Percentiles rank a stretch among this genome's conserved stretches.
Conservation (phyloP, 2,797 vertebrate species). For the Myripristis murdjan region DNA sequence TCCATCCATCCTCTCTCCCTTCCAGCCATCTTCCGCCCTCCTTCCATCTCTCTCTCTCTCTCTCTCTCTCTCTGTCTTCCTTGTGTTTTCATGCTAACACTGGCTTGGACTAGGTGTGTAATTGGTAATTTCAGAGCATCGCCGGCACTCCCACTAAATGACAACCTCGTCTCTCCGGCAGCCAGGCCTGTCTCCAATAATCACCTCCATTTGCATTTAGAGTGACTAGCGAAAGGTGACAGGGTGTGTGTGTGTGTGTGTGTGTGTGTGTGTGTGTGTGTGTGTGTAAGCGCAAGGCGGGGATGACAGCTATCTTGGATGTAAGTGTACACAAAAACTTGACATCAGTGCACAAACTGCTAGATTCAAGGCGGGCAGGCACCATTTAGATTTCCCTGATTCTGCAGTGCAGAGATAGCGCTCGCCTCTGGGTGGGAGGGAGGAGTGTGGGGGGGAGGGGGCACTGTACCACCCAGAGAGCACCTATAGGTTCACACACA, state of each 20-base stretch:
- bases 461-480: conserved; percentile 26
- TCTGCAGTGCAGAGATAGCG: conserved; percentile 41
- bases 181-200: conserved; percentile 74
- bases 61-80: conserved; percentile 19
- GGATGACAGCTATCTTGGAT: conserved; percentile 44
- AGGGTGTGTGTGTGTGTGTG: conserved; percentile 19
- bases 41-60: neutral
- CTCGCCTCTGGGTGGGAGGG: conserved; percentile 30
- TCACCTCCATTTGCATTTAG: conserved; percentile 90
- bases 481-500: conserved; percentile 20
- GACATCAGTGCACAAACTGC: conserved; percentile 22
- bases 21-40: neutral
- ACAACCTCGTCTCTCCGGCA: conserved; percentile 86
- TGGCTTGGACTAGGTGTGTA: conserved; percentile 79
- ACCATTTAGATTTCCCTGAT: conserved; percentile 45
- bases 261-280: conserved; percentile 12
- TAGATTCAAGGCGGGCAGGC: conserved; percentile 36
- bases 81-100: conserved; percentile 40
- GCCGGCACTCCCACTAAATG: conserved; percentile 82
- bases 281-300: neutral
- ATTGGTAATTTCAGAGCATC: conserved; percentile 89
- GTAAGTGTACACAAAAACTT: conserved; percentile 44
- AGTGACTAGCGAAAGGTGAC: conserved; percentile 82
- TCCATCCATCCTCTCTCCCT: conserved; percentile 1
- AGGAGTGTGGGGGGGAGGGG: conserved; percentile 33